A percentile compares a stretch with the other conserved stretches of the same genome.
Evolutionary conservation across 2,888 invertebrate genomes (phyloP).

Genomic region (Chorisops tibialis): DNA sequence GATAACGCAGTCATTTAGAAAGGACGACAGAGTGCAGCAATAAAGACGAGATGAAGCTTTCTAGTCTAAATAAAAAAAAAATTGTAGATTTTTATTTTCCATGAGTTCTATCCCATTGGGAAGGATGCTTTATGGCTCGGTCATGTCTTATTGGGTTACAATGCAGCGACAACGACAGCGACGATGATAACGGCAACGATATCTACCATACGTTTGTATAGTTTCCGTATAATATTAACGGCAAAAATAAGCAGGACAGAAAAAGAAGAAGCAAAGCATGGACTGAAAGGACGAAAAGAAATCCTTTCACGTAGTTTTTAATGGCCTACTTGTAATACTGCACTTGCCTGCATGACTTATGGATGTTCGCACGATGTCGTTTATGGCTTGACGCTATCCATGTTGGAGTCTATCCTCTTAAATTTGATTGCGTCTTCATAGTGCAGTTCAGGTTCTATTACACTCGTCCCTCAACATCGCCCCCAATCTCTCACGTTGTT

Average conservation of each 20-base stretch:
- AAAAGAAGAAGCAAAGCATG: background rate
- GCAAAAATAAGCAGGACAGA: background rate
- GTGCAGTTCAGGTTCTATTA: too few relatives aligned
- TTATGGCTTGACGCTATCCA: conserved; percentile 8
- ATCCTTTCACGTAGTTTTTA: conserved; percentile 19
- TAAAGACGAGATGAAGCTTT: conserved; percentile 15
- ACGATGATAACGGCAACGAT: background rate
- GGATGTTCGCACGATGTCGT: conserved; percentile 11
- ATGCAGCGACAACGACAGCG: conserved; percentile 11
- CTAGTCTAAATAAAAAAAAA: conserved; percentile 9
- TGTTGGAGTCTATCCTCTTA: background rate
- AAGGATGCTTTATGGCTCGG: conserved; percentile 9
- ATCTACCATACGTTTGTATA: conserved; percentile 4
- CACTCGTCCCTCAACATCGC: too few relatives aligned
- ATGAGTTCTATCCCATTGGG: background rate
- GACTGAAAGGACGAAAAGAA: background rate
- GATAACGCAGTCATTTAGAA: conserved; percentile 28
- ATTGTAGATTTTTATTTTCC: background rate
- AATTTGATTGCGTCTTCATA: too few relatives aligned
- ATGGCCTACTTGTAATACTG: conserved; percentile 5
- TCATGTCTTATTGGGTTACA: conserved; percentile 21
- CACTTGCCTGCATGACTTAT: conserved; percentile 10
- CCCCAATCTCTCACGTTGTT: too few relatives aligned
- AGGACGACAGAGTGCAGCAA: conserved; percentile 22
- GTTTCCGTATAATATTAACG: conserved; percentile 8